Evolutionary conservation across 2,113 vertebrate genomes (phyloP).

Genomic region (Microtus pennsylvanicus): DNA sequence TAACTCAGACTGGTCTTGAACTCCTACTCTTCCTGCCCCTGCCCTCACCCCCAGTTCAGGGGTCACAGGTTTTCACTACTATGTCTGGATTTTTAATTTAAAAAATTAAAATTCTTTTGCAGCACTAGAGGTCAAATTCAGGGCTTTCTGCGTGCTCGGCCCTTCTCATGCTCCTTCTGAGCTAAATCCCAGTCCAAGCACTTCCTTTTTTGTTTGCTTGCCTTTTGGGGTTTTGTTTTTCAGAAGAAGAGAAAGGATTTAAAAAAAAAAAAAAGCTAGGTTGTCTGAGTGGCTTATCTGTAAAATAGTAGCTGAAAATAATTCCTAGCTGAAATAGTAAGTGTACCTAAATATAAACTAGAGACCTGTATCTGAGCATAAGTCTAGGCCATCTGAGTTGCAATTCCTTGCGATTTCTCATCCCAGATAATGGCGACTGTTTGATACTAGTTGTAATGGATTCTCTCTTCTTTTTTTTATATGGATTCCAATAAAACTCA

Average conservation of each 20-base stretch:
- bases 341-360: conserved; percentile 8
- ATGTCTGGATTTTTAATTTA: background rate
- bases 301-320: conserved; percentile 50
- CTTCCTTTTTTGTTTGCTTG: background rate
- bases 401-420: conserved; percentile 48
- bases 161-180: background rate
- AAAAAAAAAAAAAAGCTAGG: background rate
- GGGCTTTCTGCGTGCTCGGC: background rate
- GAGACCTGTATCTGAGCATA: background rate
- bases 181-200: background rate
- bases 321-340: conserved; percentile 50
- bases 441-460: conserved; percentile 63
- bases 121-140: background rate
- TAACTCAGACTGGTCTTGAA: background rate
- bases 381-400: background rate
- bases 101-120: background rate
- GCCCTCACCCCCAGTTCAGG: background rate
- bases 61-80: background rate
- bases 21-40: background rate
- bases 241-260: background rate
- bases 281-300: background rate
- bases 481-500: conserved; percentile 71
- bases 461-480: conserved; percentile 63
- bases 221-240: background rate
- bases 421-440: conserved; percentile 64